Evolutionary conservation across 1,140 invertebrate genomes (phyloP), one percentile per base, ranked within the genome.

Genomic region (Magallana angulata): DNA sequence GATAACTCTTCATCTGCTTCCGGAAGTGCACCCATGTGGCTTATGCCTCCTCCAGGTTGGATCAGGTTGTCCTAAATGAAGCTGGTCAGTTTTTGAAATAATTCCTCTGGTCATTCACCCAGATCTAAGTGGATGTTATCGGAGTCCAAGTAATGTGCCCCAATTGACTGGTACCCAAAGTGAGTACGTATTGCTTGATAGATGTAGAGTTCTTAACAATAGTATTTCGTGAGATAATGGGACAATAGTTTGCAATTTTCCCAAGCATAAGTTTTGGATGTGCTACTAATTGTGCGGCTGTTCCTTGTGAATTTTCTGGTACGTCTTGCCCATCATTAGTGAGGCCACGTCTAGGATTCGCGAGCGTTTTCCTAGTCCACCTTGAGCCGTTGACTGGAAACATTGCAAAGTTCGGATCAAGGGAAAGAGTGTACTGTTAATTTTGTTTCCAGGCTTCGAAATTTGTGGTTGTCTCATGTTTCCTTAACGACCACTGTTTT

Each of bases 61-160:
- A 92, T 60, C 0, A 91, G 59, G 81, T 90, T 92, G 71, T 91
- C 91, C 90, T n/a, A n/a, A 24, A 91, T 82, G 59, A 91, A 91
- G 18, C 89, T 89, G 1, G 48, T 84, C 8, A 92, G 60, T 8
- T 87, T 71, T 68, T 91, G 88, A 14, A 82, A 92, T 4, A 92
- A 62, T 56, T 92, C 90, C 82, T 90, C 88, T 14, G 89, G 85
- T 56, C 80, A 56, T 60, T 90, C 71, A 64, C 90, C 89, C n/a
- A 91, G 48, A 0, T 86, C 36, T 36, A 36, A 36, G 36, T 36
- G 56, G 16, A 90, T 89, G 71, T 83, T 82, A 58, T 82, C 62
- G 1, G 86, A 87, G 62, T 89, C 87, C 1, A 88, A 36, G 84
- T 89, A 91, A 88, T 87, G 84, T 14, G 82, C 86, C 4, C 90